These are phyloP conservation scores for Leptonema lineaticorne DNA, from an alignment of 1,140 invertebrate species.

Conservation along the genomic window DNA sequence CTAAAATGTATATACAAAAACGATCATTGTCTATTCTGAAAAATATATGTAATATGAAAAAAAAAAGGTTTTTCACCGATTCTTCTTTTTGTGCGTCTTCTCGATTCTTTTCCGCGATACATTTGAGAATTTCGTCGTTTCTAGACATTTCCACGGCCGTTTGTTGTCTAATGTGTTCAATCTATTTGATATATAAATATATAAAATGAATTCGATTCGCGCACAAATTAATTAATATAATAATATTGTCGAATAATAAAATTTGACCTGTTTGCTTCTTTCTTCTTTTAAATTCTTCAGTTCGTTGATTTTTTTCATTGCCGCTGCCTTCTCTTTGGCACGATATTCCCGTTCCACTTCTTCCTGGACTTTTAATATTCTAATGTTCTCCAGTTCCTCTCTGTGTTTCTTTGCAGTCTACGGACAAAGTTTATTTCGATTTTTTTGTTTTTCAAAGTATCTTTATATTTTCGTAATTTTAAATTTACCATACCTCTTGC, in stretches of 20 bases:
- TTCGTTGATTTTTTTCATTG: conserved; percentile 54
- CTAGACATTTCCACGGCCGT: conserved; percentile 55
- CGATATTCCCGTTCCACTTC: conserved; percentile 55
- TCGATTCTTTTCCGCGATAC: conserved; percentile 52
- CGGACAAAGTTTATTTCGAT: conserved; percentile 3
- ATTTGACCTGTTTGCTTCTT: conserved; percentile 51
- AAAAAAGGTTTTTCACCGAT: too few species aligned
- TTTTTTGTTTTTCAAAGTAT: neutral
- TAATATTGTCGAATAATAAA: too few species aligned
- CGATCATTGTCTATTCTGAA: too few species aligned
- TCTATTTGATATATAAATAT: conserved; percentile 41
- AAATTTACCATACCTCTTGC: conserved; percentile 48
- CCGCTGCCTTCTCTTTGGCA: conserved; percentile 49
- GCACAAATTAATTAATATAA: neutral
- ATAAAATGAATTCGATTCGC: neutral
- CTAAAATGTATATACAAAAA: neutral
- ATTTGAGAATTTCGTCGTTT: conserved; percentile 55
- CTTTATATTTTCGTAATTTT: too few species aligned
- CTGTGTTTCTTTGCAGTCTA: conserved; percentile 54
- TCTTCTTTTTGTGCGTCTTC: conserved; percentile 53
- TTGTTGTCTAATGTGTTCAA: conserved; percentile 52
- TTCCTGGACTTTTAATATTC: conserved; percentile 56
- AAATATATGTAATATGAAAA: too few species aligned
- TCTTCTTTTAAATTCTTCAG: conserved; percentile 52
- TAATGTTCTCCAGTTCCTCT: conserved; percentile 51